Evolutionary conservation across 1,140 invertebrate species (phyloP).

Genomic region (Neodiprion pinetum): DNA sequence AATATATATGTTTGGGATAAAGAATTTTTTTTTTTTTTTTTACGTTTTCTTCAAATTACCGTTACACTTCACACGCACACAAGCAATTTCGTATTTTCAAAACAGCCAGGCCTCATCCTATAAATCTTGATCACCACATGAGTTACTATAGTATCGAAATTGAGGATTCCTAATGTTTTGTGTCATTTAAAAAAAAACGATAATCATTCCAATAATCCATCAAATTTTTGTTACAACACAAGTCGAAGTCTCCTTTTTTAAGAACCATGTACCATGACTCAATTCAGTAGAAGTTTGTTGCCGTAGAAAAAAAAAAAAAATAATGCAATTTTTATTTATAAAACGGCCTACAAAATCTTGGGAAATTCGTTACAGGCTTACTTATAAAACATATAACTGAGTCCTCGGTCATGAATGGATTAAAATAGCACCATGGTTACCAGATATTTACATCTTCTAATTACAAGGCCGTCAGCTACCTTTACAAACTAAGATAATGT

Average conservation of each 20-base stretch:
- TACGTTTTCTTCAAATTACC: constrained; percentile 15
- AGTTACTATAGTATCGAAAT: no score
- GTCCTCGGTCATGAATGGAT: not conserved
- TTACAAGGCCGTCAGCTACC: no score
- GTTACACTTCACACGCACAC: constrained; percentile 34
- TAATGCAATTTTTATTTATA: not conserved
- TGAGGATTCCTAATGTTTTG: no score
- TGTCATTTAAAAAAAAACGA: no score
- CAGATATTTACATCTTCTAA: not conserved
- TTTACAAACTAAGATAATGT: no score
- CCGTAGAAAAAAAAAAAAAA: not conserved
- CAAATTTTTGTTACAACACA: no score
- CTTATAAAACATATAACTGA: not conserved
- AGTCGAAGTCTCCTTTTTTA: no score
- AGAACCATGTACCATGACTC: no score
- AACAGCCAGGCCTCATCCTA: constrained; percentile 40
- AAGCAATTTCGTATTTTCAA: constrained; percentile 41
- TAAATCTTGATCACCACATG: not conserved
- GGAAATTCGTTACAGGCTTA: no score
- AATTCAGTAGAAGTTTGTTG: no score
- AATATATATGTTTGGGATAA: constrained; percentile 26
- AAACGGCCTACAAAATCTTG: no score
- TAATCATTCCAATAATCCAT: no score
- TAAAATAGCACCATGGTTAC: not conserved
- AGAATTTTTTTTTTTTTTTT: constrained; percentile 38